Conservation (phyloP, 2,113 vertebrate species). For the Acinonyx jubatus region DNA sequence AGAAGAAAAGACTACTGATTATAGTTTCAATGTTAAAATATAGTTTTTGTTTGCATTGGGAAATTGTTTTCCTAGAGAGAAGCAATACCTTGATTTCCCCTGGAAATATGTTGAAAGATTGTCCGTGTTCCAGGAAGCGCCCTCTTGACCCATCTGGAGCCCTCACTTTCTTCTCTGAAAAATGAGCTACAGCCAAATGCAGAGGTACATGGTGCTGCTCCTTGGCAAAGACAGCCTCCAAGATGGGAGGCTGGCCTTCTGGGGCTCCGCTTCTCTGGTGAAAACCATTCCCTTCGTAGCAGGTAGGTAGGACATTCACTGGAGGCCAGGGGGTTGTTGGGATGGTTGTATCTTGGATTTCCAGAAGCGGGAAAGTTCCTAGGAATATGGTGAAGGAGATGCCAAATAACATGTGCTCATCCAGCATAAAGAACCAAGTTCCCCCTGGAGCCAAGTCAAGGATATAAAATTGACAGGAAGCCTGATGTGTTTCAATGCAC, state of each 20-base stretch:
- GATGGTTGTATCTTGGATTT: background rate
- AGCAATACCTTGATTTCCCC: too few species aligned
- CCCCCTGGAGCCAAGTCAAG: background rate
- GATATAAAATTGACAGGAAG: background rate
- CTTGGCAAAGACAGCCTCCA: background rate
- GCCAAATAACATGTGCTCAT: background rate
- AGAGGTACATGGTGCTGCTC: background rate
- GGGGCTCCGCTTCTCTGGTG: background rate
- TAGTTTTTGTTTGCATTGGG: background rate
- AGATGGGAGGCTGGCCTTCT: background rate
- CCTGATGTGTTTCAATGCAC: background rate
- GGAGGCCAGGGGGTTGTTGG: background rate
- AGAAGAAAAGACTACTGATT: background rate
- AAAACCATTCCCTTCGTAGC: background rate
- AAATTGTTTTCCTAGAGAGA: background rate
- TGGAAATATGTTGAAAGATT: background rate
- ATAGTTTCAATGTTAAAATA: background rate
- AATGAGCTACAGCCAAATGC: background rate
- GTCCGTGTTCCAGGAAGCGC: background rate
- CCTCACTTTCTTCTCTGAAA: background rate
- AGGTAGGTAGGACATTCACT: too few species aligned
- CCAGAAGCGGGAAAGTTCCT: background rate
- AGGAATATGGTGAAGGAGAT: background rate
- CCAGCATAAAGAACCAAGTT: background rate
- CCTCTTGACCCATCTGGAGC: background rate